Evolutionary conservation across 2,113 vertebrate genomes (phyloP).

Genomic region (Campylomormyrus tamandua): DNA sequence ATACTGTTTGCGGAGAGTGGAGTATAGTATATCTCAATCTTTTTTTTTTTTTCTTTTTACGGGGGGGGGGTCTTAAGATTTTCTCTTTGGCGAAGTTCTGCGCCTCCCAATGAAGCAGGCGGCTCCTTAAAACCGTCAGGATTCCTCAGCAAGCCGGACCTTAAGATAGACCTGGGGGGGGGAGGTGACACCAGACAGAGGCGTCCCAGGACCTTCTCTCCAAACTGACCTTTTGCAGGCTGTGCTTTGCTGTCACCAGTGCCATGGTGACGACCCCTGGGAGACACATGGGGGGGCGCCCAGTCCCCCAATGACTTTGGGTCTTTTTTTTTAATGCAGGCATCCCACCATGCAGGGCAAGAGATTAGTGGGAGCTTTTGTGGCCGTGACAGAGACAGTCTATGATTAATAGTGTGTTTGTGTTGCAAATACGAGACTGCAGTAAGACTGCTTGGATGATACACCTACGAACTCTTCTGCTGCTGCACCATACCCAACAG

Average conservation of each 20-base stretch:
- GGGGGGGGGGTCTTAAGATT: neutral
- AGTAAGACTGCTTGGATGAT: neutral
- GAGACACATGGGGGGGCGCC: neutral
- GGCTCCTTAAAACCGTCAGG: neutral
- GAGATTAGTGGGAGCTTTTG: neutral
- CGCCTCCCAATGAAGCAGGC: neutral
- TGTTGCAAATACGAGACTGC: neutral
- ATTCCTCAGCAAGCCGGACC: constrained; percentile 13
- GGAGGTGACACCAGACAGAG: constrained; percentile 16
- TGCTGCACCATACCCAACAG: neutral
- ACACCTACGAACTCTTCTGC: neutral
- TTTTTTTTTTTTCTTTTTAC: neutral
- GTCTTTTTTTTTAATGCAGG: neutral
- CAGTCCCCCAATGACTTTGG: neutral
- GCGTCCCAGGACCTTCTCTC: constrained; percentile 20
- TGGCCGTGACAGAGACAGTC: neutral
- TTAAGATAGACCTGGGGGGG: constrained; percentile 24
- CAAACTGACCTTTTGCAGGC: constrained; percentile 23
- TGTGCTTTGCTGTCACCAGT: constrained; percentile 17
- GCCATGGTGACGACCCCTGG: constrained; percentile 13
- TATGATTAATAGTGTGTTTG: neutral
- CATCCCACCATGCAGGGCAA: neutral
- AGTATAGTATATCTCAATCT: neutral
- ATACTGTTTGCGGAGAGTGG: neutral
- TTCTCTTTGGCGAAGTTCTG: neutral